Evolutionary conservation across 2,888 invertebrate genomes (phyloP).

Genomic region (Pycnomerus fuliginosus): DNA sequence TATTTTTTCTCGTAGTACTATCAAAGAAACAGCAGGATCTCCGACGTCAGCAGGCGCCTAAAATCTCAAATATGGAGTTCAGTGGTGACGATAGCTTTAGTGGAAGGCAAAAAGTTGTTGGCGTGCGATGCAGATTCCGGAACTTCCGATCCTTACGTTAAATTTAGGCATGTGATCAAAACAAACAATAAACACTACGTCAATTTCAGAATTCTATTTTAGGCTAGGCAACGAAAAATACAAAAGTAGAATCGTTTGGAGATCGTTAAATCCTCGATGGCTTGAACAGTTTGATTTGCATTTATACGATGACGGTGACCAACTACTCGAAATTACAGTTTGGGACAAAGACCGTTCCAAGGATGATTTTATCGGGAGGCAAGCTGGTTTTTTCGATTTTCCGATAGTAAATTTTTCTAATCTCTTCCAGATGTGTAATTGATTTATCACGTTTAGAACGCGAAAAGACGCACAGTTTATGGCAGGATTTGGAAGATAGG

Average conservation of each 20-base stretch:
- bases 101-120: constrained; percentile 89
- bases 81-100: constrained; percentile 94
- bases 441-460: constrained; percentile 81
- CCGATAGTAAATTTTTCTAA: too few relatives aligned
- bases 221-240: constrained; percentile 97
- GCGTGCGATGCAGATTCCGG: constrained; percentile 87
- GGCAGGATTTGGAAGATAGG: constrained; percentile 88
- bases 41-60: constrained; percentile 78
- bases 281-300: constrained; percentile 97
- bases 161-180: constrained; percentile 87
- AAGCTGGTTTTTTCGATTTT: constrained; percentile 27
- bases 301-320: constrained; percentile 90
- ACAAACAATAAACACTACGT: too few relatives aligned
- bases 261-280: constrained; percentile 88
- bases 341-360: constrained; percentile 88
- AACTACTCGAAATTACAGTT: constrained; percentile 86
- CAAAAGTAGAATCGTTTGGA: constrained; percentile 88
- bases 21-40: constrained; percentile 72
- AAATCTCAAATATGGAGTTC: constrained; percentile 98
- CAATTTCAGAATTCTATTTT: too few relatives aligned
- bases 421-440: constrained; percentile 76
- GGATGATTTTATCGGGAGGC: constrained; percentile 86
- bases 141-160: constrained; percentile 90
- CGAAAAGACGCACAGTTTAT: constrained; percentile 88
- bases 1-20: constrained; percentile 69